Evolutionary conservation across 2,113 vertebrate genomes (phyloP).

Genomic region (Conger conger): DNA sequence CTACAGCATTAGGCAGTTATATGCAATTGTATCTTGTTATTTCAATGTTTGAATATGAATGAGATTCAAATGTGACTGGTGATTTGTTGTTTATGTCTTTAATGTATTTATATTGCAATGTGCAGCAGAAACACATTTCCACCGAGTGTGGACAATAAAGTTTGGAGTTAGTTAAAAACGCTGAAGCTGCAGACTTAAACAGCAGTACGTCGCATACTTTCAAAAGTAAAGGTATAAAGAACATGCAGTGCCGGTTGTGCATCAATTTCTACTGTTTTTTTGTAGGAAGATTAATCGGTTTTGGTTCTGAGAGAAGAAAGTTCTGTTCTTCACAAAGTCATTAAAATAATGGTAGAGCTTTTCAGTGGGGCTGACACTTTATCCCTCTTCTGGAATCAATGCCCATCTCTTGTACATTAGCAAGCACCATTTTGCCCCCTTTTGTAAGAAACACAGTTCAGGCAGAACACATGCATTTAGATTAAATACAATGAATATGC

Average conservation of each 20-base stretch:
- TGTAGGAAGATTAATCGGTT: neutral
- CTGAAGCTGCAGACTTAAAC: too few species aligned
- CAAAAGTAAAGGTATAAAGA: neutral
- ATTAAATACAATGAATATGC: too few species aligned
- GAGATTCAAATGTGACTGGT: too few species aligned
- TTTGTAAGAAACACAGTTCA: neutral
- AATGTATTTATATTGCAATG: too few species aligned
- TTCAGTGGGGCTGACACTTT: neutral
- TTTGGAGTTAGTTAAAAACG: neutral
- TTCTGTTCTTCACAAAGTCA: neutral
- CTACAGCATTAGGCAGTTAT: too few species aligned
- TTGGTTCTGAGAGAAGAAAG: neutral
- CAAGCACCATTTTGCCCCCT: conserved; percentile 1
- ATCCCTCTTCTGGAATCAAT: conserved; percentile 9
- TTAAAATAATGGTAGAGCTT: neutral
- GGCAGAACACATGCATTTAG: too few species aligned
- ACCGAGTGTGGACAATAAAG: too few species aligned
- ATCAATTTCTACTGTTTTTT: neutral
- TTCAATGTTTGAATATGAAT: too few species aligned
- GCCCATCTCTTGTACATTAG: neutral
- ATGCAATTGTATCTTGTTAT: too few species aligned
- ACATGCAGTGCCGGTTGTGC: neutral
- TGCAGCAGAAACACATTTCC: too few species aligned
- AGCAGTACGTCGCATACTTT: neutral
- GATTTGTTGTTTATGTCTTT: too few species aligned